Conservation (phyloP, 1,140 invertebrate species). For the Drosophila kohkoa region DNA sequence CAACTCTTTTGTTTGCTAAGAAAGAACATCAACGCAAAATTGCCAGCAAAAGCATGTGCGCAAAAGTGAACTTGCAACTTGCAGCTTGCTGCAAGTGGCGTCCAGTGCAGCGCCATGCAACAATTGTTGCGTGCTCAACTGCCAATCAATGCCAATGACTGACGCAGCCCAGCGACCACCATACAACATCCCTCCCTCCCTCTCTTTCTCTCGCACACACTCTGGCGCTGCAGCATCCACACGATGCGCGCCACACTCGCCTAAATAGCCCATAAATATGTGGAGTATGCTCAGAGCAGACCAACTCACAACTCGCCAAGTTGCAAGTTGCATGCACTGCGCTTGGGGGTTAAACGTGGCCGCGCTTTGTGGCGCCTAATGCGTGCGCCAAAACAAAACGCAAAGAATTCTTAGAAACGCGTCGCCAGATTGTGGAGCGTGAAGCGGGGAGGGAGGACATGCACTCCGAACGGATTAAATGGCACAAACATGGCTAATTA, state of each 20-base stretch:
- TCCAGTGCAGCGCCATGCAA: constrained; percentile 59
- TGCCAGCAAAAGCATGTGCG: constrained; percentile 22
- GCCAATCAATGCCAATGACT: constrained; percentile 79
- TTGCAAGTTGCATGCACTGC: constrained; percentile 20
- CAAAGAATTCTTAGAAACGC: constrained; percentile 80
- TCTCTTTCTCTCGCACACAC: neutral
- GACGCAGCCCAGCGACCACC: constrained; percentile 47
- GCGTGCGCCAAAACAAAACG: constrained; percentile 81
- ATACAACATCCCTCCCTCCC: constrained; percentile 27
- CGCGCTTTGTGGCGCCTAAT: constrained; percentile 77
- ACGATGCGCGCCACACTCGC: constrained; percentile 64
- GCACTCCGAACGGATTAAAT: constrained; percentile 75
- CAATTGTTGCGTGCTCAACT: constrained; percentile 79
- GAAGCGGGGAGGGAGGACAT: constrained; percentile 16
- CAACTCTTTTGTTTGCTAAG: constrained; percentile 34
- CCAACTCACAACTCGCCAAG: constrained; percentile 1
- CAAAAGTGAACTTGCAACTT: constrained; percentile 36
- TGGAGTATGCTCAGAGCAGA: constrained; percentile 70
- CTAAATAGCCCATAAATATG: constrained; percentile 82
- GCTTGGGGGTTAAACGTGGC: constrained; percentile 79
- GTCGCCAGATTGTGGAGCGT: constrained; percentile 54
- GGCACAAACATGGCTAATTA: constrained; percentile 83
- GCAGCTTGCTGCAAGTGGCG: constrained; percentile 5
- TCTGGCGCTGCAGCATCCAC: constrained; percentile 60
- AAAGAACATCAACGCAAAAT: constrained; percentile 6